phyloP scores from a whole-genome alignment of 2,113 vertebrate genomes.

The Galbula dea region DNA sequence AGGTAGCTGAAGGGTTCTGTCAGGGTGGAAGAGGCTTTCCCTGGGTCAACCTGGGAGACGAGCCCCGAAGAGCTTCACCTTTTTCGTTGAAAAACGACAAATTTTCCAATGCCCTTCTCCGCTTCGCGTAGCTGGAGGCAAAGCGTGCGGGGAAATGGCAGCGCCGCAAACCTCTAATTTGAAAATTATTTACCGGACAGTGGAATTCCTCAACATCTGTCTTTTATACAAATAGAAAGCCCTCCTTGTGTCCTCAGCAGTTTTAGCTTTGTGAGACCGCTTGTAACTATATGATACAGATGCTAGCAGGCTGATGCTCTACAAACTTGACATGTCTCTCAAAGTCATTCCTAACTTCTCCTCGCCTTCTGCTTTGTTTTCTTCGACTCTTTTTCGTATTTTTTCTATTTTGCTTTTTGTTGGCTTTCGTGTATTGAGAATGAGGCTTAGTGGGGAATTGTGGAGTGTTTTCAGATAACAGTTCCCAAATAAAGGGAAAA shows the following conservation, averaged over 20 bases:
- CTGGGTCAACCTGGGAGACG: background rate
- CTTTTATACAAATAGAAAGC: conserved; percentile 33
- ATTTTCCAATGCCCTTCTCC: background rate
- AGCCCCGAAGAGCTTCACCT: background rate
- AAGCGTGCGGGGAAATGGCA: background rate
- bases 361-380: background rate
- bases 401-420: background rate
- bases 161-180: background rate
- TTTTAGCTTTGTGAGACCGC: conserved; percentile 28
- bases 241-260: background rate
- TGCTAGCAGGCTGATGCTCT: conserved; percentile 12
- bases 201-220: conserved; percentile 41
- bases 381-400: background rate
- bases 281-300: conserved; percentile 2
- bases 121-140: background rate
- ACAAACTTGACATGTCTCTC: conserved; percentile 28
- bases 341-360: conserved; percentile 42
- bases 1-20: background rate
- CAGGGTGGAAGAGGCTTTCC: background rate
- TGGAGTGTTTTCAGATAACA: background rate
- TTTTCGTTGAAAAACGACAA: background rate
- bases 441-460: background rate
- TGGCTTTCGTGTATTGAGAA: background rate
- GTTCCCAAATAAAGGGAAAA: background rate
- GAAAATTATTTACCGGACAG: conserved; percentile 40